Evolutionary conservation across 2,797 vertebrate species (phyloP).

Genomic region (Gallinago stenura): DNA sequence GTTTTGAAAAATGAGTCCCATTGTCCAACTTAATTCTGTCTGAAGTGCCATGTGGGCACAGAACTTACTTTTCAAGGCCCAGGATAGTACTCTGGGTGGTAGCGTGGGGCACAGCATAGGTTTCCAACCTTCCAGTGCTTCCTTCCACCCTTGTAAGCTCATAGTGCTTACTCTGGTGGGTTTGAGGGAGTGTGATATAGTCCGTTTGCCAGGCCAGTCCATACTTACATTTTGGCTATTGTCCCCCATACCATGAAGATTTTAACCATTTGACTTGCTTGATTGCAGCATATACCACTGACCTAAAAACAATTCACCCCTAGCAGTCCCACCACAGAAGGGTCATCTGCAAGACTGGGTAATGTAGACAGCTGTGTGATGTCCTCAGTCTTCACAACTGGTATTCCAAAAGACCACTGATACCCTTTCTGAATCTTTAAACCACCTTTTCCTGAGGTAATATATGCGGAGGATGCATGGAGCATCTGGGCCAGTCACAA

Average conservation of each 20-base stretch:
- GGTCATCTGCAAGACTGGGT: neutral
- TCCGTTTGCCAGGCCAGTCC: neutral
- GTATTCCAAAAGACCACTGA: neutral
- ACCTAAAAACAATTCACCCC: neutral
- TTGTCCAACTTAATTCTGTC: neutral
- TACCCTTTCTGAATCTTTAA: neutral
- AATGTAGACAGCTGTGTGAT: neutral
- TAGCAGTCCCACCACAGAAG: neutral
- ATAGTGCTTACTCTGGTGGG: neutral
- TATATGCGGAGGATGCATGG: neutral
- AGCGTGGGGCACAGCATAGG: neutral
- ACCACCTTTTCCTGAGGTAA: neutral
- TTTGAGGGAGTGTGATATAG: neutral
- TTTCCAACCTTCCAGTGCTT: neutral
- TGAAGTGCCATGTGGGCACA: neutral
- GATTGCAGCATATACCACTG: neutral
- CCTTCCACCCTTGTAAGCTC: neutral
- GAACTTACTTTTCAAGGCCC: neutral
- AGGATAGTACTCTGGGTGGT: neutral
- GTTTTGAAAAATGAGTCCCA: neutral
- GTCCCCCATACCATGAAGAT: neutral
- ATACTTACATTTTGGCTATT: neutral
- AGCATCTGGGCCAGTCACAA: neutral
- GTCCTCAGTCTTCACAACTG: neutral
- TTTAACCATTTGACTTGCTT: neutral